Evolutionary conservation across 2,797 vertebrate species (phyloP).

Genomic region (Sebastiscus albofasciatus): DNA sequence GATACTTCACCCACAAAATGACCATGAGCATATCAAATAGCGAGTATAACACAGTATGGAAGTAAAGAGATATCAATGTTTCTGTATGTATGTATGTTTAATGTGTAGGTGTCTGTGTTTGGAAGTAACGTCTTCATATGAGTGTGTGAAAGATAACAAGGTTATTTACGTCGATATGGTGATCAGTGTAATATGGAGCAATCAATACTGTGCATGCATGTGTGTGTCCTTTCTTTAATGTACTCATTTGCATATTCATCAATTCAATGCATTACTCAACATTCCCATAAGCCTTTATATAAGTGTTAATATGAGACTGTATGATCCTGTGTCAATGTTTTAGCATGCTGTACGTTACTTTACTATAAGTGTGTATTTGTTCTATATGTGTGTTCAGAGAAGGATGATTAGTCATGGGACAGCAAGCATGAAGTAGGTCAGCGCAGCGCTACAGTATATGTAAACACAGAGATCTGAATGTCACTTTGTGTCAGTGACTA

Average conservation of each 20-base stretch:
- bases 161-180: slow-evolving; percentile 4
- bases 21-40: too few species aligned
- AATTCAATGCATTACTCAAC: neutral
- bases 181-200: neutral
- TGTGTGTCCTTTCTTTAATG: neutral
- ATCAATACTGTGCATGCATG: neutral
- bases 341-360: neutral
- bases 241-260: neutral
- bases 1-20: too few species aligned
- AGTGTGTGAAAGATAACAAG: slow-evolving; percentile 9
- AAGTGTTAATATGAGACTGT: neutral
- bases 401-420: neutral
- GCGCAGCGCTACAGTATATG: neutral
- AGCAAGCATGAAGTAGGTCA: slow-evolving; percentile 14
- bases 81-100: neutral
- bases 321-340: neutral
- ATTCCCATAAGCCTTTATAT: neutral
- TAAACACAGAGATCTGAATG: neutral
- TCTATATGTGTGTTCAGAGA: neutral
- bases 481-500: neutral
- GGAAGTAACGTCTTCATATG: neutral
- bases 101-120: neutral
- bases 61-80: neutral
- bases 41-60: neutral
- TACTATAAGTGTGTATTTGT: neutral